Base-by-base conservation (phyloP, 2,113 vertebrate genomes). In the Brachypodius melanocephalos region DNA sequence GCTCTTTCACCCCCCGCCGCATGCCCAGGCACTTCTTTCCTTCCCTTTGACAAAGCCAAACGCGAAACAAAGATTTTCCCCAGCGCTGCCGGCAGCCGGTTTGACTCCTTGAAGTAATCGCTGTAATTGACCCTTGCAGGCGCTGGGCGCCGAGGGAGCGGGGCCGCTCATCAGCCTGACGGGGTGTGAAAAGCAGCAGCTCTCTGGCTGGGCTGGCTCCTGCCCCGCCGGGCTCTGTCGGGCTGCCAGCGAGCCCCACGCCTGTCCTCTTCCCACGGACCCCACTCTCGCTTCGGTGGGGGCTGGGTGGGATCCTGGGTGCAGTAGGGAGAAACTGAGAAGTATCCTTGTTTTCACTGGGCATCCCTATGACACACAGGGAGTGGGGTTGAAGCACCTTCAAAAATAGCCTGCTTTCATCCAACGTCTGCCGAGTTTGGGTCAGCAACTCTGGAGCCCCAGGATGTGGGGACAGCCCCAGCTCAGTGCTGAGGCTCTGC, bases 71-170 rank as follows among this genome's bases (percentile, higher is more conserved):
- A 94, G 94, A 68, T 93, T 93, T 95, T 83, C 82, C 58, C 54
- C 92, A 46, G 85, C 6, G 24, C 94, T 92, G 94, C 92, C 43
- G 19, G 94, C 94, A 85, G 92, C 85, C 29, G 4, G 79, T 93
- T 94, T 77, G 95, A 80, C 94, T 96, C 83, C 95, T 95, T 94
- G 96, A 96, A 96, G 94, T 93, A 92, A 94, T 95, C 59, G 83
- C 90, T 69, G 90, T 96, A 95, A 97, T 85, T 97, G 96, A 97
- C 88, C 95, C 95, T 97, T 67, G 95, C 90, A 92, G 96, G 96
- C 72, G 66, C 93, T 89, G 91, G 85, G 78, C 75, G 8, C 74
- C 5, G 3, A 10, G 82, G 92, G 85, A 97, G 62, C 14, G 3
- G 55, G 72, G 81, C 78, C 6, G 79, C 91, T 85, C 92, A 20